A percentile compares a stretch with the other conserved stretches of the same genome.
phyloP scores from a whole-genome alignment of 2,113 vertebrate genomes.

The Tinamus guttatus region DNA sequence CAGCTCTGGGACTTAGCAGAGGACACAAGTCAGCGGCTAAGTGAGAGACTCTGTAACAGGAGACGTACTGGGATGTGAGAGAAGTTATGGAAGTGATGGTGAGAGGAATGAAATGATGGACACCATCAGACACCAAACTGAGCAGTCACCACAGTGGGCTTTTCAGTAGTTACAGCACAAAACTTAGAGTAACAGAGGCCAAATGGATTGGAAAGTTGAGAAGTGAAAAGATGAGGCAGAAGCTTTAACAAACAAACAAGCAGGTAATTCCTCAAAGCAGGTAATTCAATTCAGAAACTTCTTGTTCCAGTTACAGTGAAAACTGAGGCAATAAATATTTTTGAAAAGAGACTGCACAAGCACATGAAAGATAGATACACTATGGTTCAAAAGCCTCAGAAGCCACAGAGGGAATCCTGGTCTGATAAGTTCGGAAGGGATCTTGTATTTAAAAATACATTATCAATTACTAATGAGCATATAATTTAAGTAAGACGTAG shows the following conservation, averaged over 20 bases:
- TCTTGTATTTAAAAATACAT: neutral
- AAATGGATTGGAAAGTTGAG: neutral
- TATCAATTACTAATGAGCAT: neutral
- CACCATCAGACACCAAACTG: neutral
- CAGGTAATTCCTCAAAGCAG: conserved; percentile 1
- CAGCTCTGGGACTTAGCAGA: neutral
- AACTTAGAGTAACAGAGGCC: neutral
- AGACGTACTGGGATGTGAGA: neutral
- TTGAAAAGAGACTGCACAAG: neutral
- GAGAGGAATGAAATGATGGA: neutral
- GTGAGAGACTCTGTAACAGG: neutral
- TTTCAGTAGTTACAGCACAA: neutral
- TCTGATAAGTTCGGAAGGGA: neutral
- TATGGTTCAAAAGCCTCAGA: neutral
- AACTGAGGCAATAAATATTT: conserved; percentile 25
- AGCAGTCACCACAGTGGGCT: neutral
- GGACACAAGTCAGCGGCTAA: neutral
- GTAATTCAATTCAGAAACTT: conserved; percentile 17
- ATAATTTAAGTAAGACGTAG: neutral
- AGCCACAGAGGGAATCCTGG: neutral
- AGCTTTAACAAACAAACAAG: conserved; percentile 34
- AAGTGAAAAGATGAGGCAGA: neutral
- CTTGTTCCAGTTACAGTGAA: conserved; percentile 16
- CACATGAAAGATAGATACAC: conserved; percentile 10
- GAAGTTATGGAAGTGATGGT: neutral